These are phyloP conservation scores for Brienomyrus longianalis DNA, from an alignment of 2,113 vertebrate species.

Conservation along the genomic window DNA sequence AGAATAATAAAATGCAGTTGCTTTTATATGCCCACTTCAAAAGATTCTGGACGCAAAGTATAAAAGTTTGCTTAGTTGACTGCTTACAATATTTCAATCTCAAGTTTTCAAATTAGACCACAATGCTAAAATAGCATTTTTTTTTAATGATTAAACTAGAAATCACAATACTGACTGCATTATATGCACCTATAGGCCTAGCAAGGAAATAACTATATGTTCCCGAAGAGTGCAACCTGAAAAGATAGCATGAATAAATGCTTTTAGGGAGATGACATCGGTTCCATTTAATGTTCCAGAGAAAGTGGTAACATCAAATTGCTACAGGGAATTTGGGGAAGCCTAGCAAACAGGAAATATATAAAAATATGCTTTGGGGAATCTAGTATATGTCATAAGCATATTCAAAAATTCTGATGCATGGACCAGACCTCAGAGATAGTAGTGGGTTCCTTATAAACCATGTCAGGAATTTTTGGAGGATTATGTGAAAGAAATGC, in stretches of 20 bases:
- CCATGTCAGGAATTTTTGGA: not conserved
- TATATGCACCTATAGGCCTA: not conserved
- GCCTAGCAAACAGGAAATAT: not conserved
- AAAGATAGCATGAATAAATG: not conserved
- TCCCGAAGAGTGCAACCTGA: not conserved
- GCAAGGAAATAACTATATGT: not conserved
- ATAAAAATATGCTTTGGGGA: not conserved
- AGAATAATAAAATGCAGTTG: not conserved
- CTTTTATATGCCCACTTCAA: not conserved
- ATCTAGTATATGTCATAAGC: not conserved
- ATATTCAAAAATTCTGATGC: not conserved
- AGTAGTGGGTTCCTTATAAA: not conserved
- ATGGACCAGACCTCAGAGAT: not conserved
- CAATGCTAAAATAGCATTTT: not conserved
- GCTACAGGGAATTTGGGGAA: not conserved
- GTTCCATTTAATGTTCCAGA: not conserved
- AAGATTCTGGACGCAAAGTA: not conserved
- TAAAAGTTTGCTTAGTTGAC: not conserved
- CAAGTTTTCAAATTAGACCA: not conserved
- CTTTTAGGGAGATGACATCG: not conserved
- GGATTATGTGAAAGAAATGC: not conserved
- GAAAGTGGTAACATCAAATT: not conserved
- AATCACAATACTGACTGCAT: not conserved
- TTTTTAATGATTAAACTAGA: not conserved
- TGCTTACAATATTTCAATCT: not conserved